Evolutionary conservation across 2,113 vertebrate species (phyloP), one percentile per base, ranked within the genome.

Genomic region (Megatriorchis doriae): DNA sequence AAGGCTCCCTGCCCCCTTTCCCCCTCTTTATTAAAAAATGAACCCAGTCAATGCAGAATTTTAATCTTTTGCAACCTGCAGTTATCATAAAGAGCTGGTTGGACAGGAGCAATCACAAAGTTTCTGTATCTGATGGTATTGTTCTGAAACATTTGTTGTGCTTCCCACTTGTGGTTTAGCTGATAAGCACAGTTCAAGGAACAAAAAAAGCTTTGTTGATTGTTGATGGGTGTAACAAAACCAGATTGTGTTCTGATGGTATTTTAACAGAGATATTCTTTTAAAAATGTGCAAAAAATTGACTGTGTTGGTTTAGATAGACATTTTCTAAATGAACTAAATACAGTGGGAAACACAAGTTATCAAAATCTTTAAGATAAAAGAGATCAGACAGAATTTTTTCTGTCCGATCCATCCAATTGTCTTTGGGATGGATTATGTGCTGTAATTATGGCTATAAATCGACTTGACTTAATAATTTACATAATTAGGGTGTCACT

Each of bases 151-250:
- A 86, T 95, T 97, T 94, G 85, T 86, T 96, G 61, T 84, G 59
- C 94, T 93, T 96, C 90, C 90, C 93, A 94, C 93, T 97, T 96
- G 86, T 83, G 82, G 75, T 86, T 95, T 84, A 94, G 93, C 88
- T 94, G 94, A 97, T 96, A 96, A 96, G 88, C 68, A 48, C 52
- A 91, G 77, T 91, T 81, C 47, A 93, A 89, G 65, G 86, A 95
- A 95, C 82, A 95, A 92, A 93, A 95, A 94, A 90, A 56, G 29
- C 74, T 81, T 94, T 96, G 90, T 93, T 84, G 88, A 74, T 86
- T 96, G 85, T 96, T 82, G 81, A 11, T 0, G 15, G 53, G 23
- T 3, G 4, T 61, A 92, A 94, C 85, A 96, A 96, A 96, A 86
- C 12, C 61, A 90, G 87, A 93, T 71, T 95, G 59, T 94, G 61